These are phyloP conservation scores for Anastrepha obliqua DNA, from an alignment of 1,140 invertebrate species.

Conservation along the genomic window DNA sequence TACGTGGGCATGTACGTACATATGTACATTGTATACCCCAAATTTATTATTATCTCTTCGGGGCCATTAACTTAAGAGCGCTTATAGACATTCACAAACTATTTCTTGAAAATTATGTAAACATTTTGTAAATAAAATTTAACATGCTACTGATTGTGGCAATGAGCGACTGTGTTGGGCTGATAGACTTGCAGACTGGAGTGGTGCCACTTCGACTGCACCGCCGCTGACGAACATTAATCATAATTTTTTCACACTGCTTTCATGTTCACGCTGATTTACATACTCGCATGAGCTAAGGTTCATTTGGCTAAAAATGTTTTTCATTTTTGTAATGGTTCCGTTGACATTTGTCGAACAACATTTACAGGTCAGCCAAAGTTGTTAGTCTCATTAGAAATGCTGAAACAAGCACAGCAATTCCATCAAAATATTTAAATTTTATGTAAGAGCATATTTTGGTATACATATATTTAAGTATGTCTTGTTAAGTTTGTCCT, in stretches of 20 bases:
- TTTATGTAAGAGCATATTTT: neutral
- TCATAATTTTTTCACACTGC: slow-evolving; percentile 53
- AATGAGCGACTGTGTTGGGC: slow-evolving; percentile 2
- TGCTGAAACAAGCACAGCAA: neutral
- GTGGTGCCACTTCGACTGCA: slow-evolving; percentile 44
- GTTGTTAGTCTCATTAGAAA: neutral
- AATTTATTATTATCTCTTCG: neutral
- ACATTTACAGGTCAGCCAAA: slow-evolving; percentile 14
- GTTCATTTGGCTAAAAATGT: neutral
- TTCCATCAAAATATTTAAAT: neutral
- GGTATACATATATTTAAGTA: neutral
- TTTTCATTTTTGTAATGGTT: neutral
- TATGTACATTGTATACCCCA: neutral
- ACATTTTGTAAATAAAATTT: slow-evolving; percentile 33
- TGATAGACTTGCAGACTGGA: neutral
- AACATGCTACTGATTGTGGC: slow-evolving; percentile 27
- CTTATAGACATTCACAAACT: neutral
- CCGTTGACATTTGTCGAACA: slow-evolving; percentile 32
- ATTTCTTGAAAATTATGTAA: slow-evolving; percentile 29
- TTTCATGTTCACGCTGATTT: slow-evolving; percentile 50
- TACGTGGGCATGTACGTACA: neutral
- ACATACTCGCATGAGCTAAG: slow-evolving; percentile 37
- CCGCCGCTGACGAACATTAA: slow-evolving; percentile 31
- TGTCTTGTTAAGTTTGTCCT: neutral
- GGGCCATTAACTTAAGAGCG: neutral